Evolutionary conservation across 2,888 invertebrate species (phyloP), one percentile per base, ranked within the genome.

Genomic region (Dicycla oo): DNA sequence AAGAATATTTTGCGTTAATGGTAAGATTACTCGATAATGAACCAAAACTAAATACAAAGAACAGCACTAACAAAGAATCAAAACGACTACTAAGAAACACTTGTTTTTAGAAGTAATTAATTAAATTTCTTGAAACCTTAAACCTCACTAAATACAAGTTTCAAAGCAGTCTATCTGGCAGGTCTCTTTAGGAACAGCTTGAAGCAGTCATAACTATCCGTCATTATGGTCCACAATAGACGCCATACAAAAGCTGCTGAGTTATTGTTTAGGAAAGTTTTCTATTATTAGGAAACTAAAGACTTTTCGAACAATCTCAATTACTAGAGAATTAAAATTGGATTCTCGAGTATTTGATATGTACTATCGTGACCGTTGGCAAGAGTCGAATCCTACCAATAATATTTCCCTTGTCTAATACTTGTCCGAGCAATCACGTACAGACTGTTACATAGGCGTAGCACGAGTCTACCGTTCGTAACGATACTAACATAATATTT

Each of bases 211-310:
- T 49, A 66, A 77, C 73, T 49, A 77, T 69, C 58, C 57, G 51
- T 73, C 65, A 60, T 73, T 73, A 66, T 38, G 56, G 13, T 45
- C 60, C 30, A 80, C 81, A 81, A 81, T 81, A 60, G 62, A 60
- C 58, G 47, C 26, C n/a, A 38, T 62, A 81, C 80, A 81, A 80
- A 75, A 73, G 81, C 56, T 30, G 40, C 40, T 8, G 43, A 60
- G 57, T 63, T 69, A 78, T 78, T 78, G 70, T 70, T 78, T 65
- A 54, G 47, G 11, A 54, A 81, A 80, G 65, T 80, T 80, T 73
- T 63, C 68, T 66, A 53, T 81, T 80, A 81, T 77, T 69, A 43
- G 40, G 30, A 69, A 76, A 68, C 71, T 68, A 69, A 65, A 81
- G 65, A 23, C 38, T 79, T 49, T 62, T 58, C 45, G 51, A 72